A percentile compares a stretch with the other conserved stretches of the same genome.
phyloP scores from a whole-genome alignment of 2,113 vertebrate genomes.

The Elephantulus edwardii region DNA sequence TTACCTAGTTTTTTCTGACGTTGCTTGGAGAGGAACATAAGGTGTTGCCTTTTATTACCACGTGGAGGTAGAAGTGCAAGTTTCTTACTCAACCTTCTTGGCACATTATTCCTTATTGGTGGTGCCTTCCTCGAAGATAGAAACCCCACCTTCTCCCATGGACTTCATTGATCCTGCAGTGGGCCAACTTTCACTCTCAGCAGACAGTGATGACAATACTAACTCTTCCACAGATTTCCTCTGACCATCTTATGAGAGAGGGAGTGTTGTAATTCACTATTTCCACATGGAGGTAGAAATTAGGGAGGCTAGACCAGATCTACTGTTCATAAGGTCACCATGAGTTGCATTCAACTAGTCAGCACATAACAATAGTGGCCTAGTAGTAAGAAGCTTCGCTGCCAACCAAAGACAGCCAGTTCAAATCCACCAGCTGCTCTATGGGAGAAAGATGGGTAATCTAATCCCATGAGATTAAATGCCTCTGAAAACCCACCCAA shows the following conservation, averaged over 20 bases:
- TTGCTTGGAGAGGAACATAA: not conserved
- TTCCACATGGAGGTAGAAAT: not conserved
- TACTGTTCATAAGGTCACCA: too few relatives aligned
- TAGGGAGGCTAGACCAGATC: too few relatives aligned
- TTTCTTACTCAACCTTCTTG: not conserved
- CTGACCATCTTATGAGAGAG: not conserved
- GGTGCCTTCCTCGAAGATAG: not conserved
- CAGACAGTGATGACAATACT: not conserved
- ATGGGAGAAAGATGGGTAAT: too few relatives aligned
- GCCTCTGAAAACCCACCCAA: too few relatives aligned
- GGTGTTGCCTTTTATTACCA: not conserved
- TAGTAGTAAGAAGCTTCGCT: too few relatives aligned
- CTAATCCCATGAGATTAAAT: too few relatives aligned
- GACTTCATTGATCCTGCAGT: not conserved
- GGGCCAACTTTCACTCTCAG: not conserved
- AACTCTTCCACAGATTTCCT: not conserved
- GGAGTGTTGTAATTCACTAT: not conserved
- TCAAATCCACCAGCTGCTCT: too few relatives aligned
- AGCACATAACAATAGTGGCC: too few relatives aligned
- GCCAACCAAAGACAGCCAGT: too few relatives aligned
- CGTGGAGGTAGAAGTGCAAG: not conserved
- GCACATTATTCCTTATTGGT: not conserved
- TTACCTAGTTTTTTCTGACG: not conserved
- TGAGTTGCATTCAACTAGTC: too few relatives aligned
- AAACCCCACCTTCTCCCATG: not conserved